A percentile compares a stretch with the other conserved stretches of the same genome.
Conservation (phyloP, 2,888 invertebrate species). For the Drosophila acutilabella region DNA sequence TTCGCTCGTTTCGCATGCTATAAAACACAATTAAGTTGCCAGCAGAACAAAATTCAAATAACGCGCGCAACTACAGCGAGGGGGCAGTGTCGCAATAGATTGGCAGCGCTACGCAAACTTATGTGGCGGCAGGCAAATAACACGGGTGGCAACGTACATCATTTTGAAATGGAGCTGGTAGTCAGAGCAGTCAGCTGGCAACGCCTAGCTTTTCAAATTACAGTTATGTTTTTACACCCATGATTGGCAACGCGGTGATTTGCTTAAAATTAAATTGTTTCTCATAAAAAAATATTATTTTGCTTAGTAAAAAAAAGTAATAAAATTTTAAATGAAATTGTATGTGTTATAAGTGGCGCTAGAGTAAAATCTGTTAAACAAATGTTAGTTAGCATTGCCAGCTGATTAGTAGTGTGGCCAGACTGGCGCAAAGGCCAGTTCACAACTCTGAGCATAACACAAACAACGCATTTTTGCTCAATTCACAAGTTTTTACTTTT, state of each 20-base stretch:
- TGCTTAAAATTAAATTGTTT: background rate
- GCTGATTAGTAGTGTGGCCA: slow-evolving; percentile 26
- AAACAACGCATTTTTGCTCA: slow-evolving; percentile 9
- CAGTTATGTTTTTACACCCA: background rate
- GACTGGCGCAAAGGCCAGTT: background rate
- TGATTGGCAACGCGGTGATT: background rate
- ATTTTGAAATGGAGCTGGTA: background rate
- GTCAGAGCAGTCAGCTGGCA: background rate
- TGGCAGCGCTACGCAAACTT: background rate
- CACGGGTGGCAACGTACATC: background rate
- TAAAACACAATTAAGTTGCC: slow-evolving; percentile 53
- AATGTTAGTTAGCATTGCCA: slow-evolving; percentile 2
- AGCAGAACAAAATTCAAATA: slow-evolving; percentile 5
- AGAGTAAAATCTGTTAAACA: background rate
- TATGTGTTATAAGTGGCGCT: no score
- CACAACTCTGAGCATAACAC: background rate
- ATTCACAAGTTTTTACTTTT: background rate
- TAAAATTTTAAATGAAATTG: no score
- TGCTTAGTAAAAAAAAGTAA: no score
- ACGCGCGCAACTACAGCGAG: slow-evolving; percentile 16
- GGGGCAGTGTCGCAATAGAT: slow-evolving; percentile 3
- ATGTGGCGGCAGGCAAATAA: background rate
- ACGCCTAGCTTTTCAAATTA: background rate
- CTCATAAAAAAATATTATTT: background rate
- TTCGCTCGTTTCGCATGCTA: slow-evolving; percentile 32